phyloP scores from a whole-genome alignment of 2,113 vertebrate species.

The Ceyx melanurus region DNA sequence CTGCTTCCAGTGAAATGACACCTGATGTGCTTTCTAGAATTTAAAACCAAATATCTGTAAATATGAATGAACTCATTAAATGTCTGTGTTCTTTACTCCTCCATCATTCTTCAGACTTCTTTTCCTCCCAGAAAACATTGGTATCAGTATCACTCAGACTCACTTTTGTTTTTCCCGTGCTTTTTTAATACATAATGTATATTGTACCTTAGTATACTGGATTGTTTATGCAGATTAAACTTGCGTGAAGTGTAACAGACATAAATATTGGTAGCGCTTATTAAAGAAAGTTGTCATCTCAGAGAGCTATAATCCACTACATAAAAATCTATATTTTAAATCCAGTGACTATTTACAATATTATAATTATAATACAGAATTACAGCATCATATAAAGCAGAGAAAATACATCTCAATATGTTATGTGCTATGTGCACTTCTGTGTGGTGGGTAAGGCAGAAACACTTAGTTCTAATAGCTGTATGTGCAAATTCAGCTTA shows the following conservation, averaged over 20 bases:
- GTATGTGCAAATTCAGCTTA: background rate
- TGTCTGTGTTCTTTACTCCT: background rate
- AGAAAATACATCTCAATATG: background rate
- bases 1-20: background rate
- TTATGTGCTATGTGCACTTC: background rate
- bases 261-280: background rate
- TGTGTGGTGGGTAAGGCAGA: background rate
- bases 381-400: background rate
- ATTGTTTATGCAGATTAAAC: background rate
- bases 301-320: background rate
- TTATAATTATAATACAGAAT: background rate
- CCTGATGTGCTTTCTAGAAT: background rate
- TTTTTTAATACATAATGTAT: background rate
- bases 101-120: background rate
- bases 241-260: background rate
- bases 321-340: background rate
- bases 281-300: background rate
- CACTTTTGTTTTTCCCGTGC: accelerated
- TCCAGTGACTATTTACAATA: background rate
- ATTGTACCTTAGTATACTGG: background rate
- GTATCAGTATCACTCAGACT: background rate
- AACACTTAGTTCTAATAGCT: background rate
- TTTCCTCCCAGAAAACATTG: background rate
- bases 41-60: background rate
- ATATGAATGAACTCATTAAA: background rate